Conservation (phyloP, 2,113 vertebrate species). For the Paradoxurus hermaphroditus region DNA sequence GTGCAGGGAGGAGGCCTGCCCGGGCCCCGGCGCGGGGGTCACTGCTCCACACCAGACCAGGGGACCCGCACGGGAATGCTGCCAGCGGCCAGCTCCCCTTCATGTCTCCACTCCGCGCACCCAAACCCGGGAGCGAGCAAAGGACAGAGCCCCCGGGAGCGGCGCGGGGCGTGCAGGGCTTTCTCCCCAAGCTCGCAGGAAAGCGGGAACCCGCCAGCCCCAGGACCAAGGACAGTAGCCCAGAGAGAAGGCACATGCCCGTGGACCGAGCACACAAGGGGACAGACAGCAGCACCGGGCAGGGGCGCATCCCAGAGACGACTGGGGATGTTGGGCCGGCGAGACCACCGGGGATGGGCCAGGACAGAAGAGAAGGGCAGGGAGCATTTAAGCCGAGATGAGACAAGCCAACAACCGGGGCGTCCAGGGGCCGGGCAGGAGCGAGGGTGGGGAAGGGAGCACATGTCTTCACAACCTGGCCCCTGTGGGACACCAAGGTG, state of each 20-base stretch:
- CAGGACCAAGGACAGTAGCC: background rate
- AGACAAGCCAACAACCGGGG: background rate
- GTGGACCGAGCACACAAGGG: accelerated
- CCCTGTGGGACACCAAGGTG: accelerated
- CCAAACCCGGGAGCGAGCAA: background rate
- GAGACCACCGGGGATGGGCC: background rate
- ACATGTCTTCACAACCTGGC: accelerated
- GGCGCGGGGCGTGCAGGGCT: background rate
- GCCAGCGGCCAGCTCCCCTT: accelerated
- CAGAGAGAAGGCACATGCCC: accelerated
- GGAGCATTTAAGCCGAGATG: too few species aligned
- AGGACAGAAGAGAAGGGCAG: accelerated
- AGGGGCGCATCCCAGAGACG: accelerated
- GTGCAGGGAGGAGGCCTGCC: accelerated
- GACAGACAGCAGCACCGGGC: accelerated
- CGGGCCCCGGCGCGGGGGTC: background rate
- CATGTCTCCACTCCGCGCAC: background rate
- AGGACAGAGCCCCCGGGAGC: background rate
- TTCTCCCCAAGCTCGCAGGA: background rate
- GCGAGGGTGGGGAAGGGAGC: background rate
- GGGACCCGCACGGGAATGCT: background rate
- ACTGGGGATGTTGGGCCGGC: background rate
- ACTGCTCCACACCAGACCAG: accelerated
- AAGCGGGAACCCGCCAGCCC: too few species aligned
- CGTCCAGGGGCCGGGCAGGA: background rate